Percentiles rank a stretch among this genome's conserved stretches.
Conservation (phyloP, 2,888 invertebrate species). For the Entomobrya proxima region DNA sequence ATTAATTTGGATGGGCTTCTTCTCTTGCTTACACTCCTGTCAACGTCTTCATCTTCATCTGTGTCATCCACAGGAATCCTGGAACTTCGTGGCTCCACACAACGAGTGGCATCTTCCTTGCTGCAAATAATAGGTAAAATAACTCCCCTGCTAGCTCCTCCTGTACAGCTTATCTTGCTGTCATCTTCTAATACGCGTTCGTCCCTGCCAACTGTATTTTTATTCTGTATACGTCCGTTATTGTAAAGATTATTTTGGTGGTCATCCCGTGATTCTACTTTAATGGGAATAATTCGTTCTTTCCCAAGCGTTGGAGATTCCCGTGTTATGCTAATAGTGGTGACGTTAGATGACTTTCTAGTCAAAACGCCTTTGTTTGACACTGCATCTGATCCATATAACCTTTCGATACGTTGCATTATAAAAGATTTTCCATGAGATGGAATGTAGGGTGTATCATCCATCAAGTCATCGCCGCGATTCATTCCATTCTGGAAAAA, state of each 20-base stretch:
- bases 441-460: constrained; percentile 60
- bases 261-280: constrained; percentile 58
- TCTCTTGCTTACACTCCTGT: not conserved
- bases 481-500: constrained; percentile 52
- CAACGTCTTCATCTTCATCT: constrained; percentile 48
- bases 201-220: not conserved
- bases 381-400: constrained; percentile 91
- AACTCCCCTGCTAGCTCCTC: not conserved
- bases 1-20: constrained; percentile 29
- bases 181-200: not conserved
- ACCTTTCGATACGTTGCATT: constrained; percentile 90
- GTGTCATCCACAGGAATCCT: constrained; percentile 27
- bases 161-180: not conserved
- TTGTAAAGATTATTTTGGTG: constrained; percentile 54
- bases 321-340: constrained; percentile 55
- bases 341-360: constrained; percentile 75
- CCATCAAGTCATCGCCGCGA: constrained; percentile 42
- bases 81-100: constrained; percentile 4
- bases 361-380: constrained; percentile 81
- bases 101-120: constrained; percentile 29
- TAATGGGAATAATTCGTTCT: constrained; percentile 71
- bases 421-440: constrained; percentile 83
- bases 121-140: constrained; percentile 31
- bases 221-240: not conserved
- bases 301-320: constrained; percentile 39